These are phyloP conservation scores for Parochlus steinenii DNA, from an alignment of 2,888 invertebrate genomes.

Conservation along the genomic window DNA sequence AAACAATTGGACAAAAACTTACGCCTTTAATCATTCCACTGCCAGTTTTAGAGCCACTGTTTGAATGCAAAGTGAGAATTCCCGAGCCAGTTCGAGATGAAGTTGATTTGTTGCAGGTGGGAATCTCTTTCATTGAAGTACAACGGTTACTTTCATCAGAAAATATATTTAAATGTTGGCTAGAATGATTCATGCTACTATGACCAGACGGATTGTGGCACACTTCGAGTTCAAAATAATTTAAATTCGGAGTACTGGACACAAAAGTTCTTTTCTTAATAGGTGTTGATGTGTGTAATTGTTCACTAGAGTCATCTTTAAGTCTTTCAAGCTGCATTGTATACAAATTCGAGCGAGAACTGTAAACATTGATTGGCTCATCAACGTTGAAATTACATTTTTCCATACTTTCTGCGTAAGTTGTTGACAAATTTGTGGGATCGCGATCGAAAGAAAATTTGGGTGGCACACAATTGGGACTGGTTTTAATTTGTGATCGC, in stretches of 20 bases:
- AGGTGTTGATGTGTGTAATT: neutral
- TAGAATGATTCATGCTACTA: neutral
- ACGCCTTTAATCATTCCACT: slow-evolving; percentile 49
- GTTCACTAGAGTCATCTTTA: slow-evolving; percentile 30
- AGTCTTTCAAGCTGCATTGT: slow-evolving; percentile 17
- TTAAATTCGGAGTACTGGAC: slow-evolving; percentile 44
- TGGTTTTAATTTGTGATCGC: slow-evolving; percentile 12
- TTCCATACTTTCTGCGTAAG: slow-evolving; percentile 28
- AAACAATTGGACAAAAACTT: slow-evolving; percentile 63
- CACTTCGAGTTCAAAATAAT: slow-evolving; percentile 18
- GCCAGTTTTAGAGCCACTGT: slow-evolving; percentile 31
- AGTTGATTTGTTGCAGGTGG: slow-evolving; percentile 33
- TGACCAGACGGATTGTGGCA: slow-evolving; percentile 10
- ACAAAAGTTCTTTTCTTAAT: slow-evolving; percentile 19
- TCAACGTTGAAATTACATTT: slow-evolving; percentile 25
- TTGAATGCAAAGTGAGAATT: slow-evolving; percentile 18
- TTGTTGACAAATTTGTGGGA: slow-evolving; percentile 27
- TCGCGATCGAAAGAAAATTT: slow-evolving; percentile 26
- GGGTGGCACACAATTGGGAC: slow-evolving; percentile 7
- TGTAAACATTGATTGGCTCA: slow-evolving; percentile 11
- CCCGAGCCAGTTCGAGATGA: slow-evolving; percentile 18
- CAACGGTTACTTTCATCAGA: slow-evolving; percentile 32
- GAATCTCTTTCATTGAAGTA: slow-evolving; percentile 41
- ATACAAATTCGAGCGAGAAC: slow-evolving; percentile 7
- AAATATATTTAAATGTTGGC: neutral